Conservation (phyloP, 37 sponge, comb jelly and placozoan genomes). For the Bolinopsis microptera region DNA sequence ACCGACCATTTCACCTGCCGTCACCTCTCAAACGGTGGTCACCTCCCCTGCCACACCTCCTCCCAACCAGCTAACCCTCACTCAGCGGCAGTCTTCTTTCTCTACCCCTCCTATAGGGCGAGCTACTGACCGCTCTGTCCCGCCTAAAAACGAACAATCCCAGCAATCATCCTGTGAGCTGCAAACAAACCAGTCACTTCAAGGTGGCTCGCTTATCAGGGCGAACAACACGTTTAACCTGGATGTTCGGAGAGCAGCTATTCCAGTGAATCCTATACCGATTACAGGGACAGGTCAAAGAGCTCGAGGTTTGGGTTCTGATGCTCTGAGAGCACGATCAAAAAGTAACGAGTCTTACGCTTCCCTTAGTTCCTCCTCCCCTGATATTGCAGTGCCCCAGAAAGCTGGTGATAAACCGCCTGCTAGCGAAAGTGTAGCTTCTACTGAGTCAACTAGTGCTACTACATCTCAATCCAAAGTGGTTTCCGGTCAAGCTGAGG, state of each 20-base stretch:
- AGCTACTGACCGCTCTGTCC: not conserved
- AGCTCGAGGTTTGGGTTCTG: too few species aligned
- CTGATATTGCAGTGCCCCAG: not conserved
- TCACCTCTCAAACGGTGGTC: not conserved
- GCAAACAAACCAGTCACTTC: not conserved
- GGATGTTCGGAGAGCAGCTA: not conserved
- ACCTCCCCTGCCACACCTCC: slow-evolving; percentile 21
- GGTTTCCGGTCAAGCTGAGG: not conserved
- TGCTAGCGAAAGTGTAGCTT: not conserved
- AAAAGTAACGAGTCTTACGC: slow-evolving; percentile 46
- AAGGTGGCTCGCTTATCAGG: not conserved
- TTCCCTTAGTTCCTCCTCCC: slow-evolving; percentile 24
- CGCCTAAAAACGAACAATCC: not conserved
- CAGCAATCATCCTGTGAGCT: not conserved
- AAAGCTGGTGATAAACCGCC: not conserved
- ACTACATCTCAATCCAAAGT: too few species aligned
- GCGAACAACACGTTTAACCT: not conserved
- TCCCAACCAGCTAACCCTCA: not conserved
- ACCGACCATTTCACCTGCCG: not conserved
- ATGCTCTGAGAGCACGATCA: not conserved
- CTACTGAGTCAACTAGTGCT: not conserved
- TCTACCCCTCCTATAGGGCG: not conserved
- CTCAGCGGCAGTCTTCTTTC: not conserved
- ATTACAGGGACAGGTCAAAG: not conserved
- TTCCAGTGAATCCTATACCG: too few species aligned